These are phyloP conservation scores for Sebastes variabilis DNA, from an alignment of 2,797 vertebrate species.

Conservation along the genomic window DNA sequence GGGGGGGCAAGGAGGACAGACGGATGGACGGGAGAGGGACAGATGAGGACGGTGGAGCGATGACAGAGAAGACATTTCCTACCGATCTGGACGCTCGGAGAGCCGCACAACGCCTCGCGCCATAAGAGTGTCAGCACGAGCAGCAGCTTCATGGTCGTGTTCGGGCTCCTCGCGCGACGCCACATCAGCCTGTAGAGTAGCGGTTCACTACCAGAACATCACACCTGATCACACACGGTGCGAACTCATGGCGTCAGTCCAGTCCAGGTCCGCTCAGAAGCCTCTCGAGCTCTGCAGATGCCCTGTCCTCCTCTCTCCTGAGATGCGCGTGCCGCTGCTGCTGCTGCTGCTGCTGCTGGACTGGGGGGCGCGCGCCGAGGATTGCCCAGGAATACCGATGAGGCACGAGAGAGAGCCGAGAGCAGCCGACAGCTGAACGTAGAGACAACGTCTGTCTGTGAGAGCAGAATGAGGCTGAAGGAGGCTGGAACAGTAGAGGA, in stretches of 20 bases:
- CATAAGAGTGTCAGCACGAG: conserved; percentile 54
- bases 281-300: conserved; percentile 64
- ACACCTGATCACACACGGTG: conserved; percentile 32
- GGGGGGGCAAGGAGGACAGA: neutral
- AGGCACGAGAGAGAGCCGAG: conserved; percentile 53
- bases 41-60: neutral
- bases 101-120: conserved; percentile 59
- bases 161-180: conserved; percentile 31
- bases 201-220: conserved; percentile 20
- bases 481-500: too few relatives aligned
- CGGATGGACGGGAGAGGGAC: neutral
- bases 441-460: neutral
- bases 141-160: conserved; percentile 64
- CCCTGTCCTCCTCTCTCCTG: neutral
- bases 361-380: conserved; percentile 33
- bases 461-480: too few relatives aligned
- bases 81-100: conserved; percentile 77
- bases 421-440: conserved; percentile 27
- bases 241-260: conserved; percentile 45
- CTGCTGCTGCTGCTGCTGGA: conserved; percentile 4
- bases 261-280: neutral
- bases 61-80: conserved; percentile 13
- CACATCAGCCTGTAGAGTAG: conserved; percentile 12
- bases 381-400: conserved; percentile 50
- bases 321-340: conserved; percentile 50